A percentile compares a stretch with the other conserved stretches of the same genome.
Conservation (phyloP, 1,140 invertebrate species). For the Lepidurus arcticus region DNA sequence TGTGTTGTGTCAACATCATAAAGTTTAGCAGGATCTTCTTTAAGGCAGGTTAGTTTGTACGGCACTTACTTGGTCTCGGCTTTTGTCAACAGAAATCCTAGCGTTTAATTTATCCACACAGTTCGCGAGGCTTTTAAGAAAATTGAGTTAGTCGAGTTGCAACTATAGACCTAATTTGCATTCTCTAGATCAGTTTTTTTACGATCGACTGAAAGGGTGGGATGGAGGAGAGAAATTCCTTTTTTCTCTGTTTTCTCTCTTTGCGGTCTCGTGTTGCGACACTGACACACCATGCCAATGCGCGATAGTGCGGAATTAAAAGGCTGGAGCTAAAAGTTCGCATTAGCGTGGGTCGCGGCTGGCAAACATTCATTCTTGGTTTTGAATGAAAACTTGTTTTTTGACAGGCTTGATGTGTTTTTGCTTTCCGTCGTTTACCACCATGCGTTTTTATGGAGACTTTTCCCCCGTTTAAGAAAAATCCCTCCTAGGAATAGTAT, state of each 20-base stretch:
- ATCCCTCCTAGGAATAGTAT: background rate
- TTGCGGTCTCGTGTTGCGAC: background rate
- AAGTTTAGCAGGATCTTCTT: background rate
- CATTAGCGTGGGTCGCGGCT: background rate
- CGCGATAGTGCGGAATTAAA: background rate
- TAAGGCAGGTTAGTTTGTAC: too few relatives aligned
- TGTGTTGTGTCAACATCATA: background rate
- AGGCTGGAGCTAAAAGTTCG: background rate
- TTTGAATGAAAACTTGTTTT: background rate
- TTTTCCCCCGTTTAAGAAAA: background rate
- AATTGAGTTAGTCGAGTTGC: conserved; percentile 3
- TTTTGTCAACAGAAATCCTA: background rate
- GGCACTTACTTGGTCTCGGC: too few relatives aligned
- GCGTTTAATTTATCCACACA: background rate
- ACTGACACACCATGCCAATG: background rate
- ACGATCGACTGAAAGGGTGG: background rate
- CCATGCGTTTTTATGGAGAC: background rate
- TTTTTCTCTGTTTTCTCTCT: background rate
- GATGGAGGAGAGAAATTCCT: background rate
- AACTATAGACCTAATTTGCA: background rate
- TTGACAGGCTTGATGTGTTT: too few relatives aligned
- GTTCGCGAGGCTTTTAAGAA: background rate
- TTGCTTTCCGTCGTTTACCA: background rate
- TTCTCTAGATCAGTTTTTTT: background rate
- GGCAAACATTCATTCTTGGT: background rate